phyloP scores from a whole-genome alignment of 2,888 invertebrate species.

The Diadromus collaris region DNA sequence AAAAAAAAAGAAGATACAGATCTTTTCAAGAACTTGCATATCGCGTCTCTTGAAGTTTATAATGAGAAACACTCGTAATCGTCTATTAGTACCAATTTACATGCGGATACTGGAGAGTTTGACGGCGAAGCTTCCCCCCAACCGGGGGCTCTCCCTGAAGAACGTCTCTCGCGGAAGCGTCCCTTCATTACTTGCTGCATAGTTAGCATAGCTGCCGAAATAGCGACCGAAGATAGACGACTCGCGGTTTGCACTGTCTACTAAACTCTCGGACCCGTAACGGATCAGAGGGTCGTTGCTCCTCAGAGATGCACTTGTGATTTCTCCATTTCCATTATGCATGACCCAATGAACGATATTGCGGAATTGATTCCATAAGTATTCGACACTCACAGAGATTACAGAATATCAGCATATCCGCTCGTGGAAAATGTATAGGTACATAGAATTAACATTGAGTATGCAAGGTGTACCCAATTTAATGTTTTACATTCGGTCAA shows the following conservation, averaged over 20 bases:
- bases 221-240: conserved; percentile 70
- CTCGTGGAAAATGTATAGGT: no score
- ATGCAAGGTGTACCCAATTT: no score
- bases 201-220: conserved; percentile 67
- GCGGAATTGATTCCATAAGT: not conserved
- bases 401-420: not conserved
- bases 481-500: not conserved
- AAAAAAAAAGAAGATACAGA: no score
- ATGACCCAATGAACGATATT: not conserved
- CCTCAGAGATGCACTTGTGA: conserved; percentile 42
- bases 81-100: not conserved
- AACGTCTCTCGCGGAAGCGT: conserved; percentile 40
- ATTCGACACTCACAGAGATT: not conserved
- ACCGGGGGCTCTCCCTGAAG: not conserved
- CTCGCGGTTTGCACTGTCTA: conserved; percentile 62
- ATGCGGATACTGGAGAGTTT: conserved; percentile 5
- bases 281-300: conserved; percentile 69
- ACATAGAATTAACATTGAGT: not conserved
- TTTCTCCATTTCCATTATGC: not conserved
- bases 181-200: conserved; percentile 46
- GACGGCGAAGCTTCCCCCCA: not conserved
- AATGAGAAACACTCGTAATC: not conserved
- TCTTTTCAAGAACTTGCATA: not conserved
- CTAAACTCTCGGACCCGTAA: conserved; percentile 47
- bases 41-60: not conserved